Percentiles rank a stretch among this genome's conserved stretches.
Evolutionary conservation across 2,113 vertebrate species (phyloP).

Genomic region (Coryphaenoides rupestris): DNA sequence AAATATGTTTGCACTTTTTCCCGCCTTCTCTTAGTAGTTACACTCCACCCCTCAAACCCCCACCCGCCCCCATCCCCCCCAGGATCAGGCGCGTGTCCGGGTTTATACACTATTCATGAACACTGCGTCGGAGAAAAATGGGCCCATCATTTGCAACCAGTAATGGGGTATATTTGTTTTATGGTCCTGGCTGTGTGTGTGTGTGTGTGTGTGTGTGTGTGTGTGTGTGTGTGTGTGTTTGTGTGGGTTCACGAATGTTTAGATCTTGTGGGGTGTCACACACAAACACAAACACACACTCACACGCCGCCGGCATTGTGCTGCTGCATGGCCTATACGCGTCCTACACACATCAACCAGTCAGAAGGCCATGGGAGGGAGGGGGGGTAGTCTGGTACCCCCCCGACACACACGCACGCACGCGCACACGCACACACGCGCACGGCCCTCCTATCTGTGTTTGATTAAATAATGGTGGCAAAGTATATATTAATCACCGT

Average conservation of each 20-base stretch:
- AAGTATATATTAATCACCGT: background rate
- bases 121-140: constrained; percentile 54
- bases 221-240: background rate
- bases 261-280: too few species aligned
- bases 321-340: too few species aligned
- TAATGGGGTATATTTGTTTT: constrained; percentile 44
- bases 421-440: too few species aligned
- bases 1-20: constrained; percentile 47
- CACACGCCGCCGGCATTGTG: too few species aligned
- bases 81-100: constrained; percentile 36
- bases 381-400: too few species aligned
- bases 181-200: constrained; percentile 22
- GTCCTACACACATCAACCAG: too few species aligned
- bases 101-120: constrained; percentile 65
- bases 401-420: too few species aligned
- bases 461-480: background rate
- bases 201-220: constrained; percentile 15
- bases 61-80: background rate
- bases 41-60: background rate
- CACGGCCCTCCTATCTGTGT: too few species aligned
- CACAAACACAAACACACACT: too few species aligned
- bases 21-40: constrained; percentile 29
- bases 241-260: constrained; percentile 11
- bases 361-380: too few species aligned
- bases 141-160: constrained; percentile 57